Conservation (phyloP, 2,797 vertebrate species). For the Anniella stebbinsi region DNA sequence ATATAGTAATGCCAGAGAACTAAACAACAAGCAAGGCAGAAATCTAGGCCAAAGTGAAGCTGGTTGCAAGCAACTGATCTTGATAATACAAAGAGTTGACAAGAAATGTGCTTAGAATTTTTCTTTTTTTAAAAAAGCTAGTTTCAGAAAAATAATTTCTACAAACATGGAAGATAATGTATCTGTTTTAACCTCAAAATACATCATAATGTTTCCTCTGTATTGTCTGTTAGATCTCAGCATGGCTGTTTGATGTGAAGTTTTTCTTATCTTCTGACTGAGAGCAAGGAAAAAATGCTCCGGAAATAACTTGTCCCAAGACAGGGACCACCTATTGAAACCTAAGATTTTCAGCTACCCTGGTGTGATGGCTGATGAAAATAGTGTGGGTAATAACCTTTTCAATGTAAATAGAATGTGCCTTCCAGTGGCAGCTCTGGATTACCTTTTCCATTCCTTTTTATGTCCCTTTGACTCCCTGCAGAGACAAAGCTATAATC, state of each 20-base stretch:
- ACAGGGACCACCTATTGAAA: background rate
- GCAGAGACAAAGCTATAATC: slow-evolving; percentile 17
- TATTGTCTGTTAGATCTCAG: slow-evolving; percentile 9
- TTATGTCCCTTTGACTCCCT: slow-evolving; percentile 21
- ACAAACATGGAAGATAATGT: background rate
- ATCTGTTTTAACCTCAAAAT: background rate
- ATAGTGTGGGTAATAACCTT: slow-evolving; percentile 16
- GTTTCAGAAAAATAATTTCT: background rate
- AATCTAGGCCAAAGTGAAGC: background rate
- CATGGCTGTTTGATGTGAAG: background rate
- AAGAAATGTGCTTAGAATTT: background rate
- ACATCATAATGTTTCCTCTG: background rate
- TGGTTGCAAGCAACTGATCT: background rate
- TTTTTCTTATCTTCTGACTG: background rate
- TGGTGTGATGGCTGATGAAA: slow-evolving; percentile 21
- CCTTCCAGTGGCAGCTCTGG: background rate
- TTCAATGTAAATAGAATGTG: slow-evolving; percentile 10
- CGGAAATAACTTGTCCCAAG: background rate
- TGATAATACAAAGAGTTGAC: background rate
- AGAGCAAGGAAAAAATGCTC: background rate
- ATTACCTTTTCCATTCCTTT: slow-evolving; percentile 19
- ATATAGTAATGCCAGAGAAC: background rate
- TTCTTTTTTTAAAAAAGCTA: background rate
- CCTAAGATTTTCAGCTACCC: background rate
- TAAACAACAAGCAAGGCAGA: background rate